Base-by-base conservation (phyloP, 2,888 invertebrate genomes). In the Oithona nana region DNA sequence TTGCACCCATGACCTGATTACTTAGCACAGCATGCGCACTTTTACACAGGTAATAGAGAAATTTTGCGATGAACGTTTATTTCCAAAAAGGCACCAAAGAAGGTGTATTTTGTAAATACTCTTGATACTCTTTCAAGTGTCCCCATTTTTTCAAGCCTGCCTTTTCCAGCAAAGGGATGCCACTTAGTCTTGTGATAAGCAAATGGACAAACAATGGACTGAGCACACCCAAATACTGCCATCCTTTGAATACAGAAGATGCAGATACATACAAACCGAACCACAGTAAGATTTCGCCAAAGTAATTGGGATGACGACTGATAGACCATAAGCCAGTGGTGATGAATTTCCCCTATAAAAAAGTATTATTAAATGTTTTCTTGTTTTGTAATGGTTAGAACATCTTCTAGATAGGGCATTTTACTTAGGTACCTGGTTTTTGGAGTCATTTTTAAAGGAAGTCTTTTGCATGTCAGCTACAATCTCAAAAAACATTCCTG, bases 381-480 rank as follows among this genome's bases (percentile, higher is more conserved):
- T 6, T 39, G 6, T 39, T 39, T 11, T 3, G n/a, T 28, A 59
- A 51, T 51, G 20, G 13, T 16, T 28, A 54, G 16, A 26, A 22
- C 28, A 8, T 24, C 81, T 81, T 72, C 83, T 83, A 77, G 83
- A 83, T 70, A 80, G 79, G 11, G 66, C 64, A 26, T 65, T 65
- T 50, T 78, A 74, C 70, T 75, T 75, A 71, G 85, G 86, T 30
- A 90, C 90, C 72, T 86, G 84, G 72, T 93, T 93, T 0, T 79
- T 79, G 1, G 88, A 86, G 73, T 92, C 88, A 70, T 87, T 86
- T 66, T 88, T 81, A 72, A 92, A 93, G 0, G 85, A 83, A 69
- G 89, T 90, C 72, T 93, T 93, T 70, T 93, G 92, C 58, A 90
- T 75, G 75, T 93, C 93, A 0, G 92, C 89, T 68, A 89, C 85